Base-by-base conservation (phyloP, 2,113 vertebrate species). In the Poicephalus meyeri region DNA sequence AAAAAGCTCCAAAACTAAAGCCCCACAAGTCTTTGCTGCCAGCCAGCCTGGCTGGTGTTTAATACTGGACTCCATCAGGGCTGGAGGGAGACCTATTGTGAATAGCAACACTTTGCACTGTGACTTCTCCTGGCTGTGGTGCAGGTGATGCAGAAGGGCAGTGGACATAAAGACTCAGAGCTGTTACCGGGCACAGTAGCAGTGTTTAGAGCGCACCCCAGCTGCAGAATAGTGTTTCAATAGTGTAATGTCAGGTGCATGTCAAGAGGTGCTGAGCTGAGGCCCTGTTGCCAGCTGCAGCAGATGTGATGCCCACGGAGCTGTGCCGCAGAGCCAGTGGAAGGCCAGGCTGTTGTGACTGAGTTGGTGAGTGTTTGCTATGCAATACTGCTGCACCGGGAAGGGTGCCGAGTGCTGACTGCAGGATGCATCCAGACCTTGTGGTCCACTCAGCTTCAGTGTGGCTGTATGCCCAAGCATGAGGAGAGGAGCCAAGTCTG, bases 51-150 rank as follows among this genome's bases (percentile, higher is more conserved):
- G 77, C 89, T 80, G 65, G 76, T 53, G 37, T 92, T 94, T 93
- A 95, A 93, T 94, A 91, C 89, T 89, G 91, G 81, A 71, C 79
- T 95, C 71, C 88, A 46, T 89, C 60, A 37, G 86, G 79, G 70
- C 31, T 93, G 81, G 79, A 93, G 64, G 42, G 90, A 94, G 66
- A 90, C 33, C 79, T 80, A 8, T 16, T 78, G 76, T 76, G 89
- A 83, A 91, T 69, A 82, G 82, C 88, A 91, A 77, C 81, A 72
- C 82, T 72, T 53, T 64, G 81, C 81, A 65, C 88, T 26, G 81
- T 33, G 79, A 65, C 85, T 94, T 52, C 85, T 91, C 82, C 33
- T 4, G 25, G 9, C 85, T 33, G 79, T 29, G 87, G 86, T 80
- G 80, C 88, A 58, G 88, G 52, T 74, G 88, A 61, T 8, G 13